Evolutionary conservation across 2,888 invertebrate species (phyloP), one percentile per base, ranked within the genome.

Genomic region (Cosmia trapezina): DNA sequence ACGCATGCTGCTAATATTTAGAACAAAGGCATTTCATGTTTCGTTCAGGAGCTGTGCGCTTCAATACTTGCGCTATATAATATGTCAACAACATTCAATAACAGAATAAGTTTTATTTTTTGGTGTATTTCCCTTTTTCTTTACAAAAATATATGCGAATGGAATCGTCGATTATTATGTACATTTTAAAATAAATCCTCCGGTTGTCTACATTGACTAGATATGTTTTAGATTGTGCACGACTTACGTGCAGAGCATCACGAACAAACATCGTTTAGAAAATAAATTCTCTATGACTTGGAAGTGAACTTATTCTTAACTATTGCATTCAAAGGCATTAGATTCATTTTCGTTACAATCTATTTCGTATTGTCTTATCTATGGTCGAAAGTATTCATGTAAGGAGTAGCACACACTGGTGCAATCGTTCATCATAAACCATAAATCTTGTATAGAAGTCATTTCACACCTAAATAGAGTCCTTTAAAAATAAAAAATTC

Each of bases 291-390:
- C 91, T 93, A 91, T 91, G 86, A 86, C 74, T 91, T 93, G 91
- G 90, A 92, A 85, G 80, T 83, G 89, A 95, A 95, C 93, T 88
- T 93, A 94, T 93, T 88, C 92, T 90, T 94, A 94, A 92, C 95
- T 95, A 95, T 95, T 95, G 95, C 94, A 88, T 93, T 93, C 81
- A 91, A 96, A 95, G 96, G 96, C 96, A 95, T 95, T 91, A 88
- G 89, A 87, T 90, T 86, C 80, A 89, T 90, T 83, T 81, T 78
- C 72, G 64, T 87, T 91, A 90, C 88, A 92, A 89, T 92, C 93
- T 95, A 94, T 95, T 93, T 95, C 92, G 95, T 96, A 96, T 96
- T 96, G 96, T 96, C 96, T 95, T 95, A 95, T 93, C 95, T 95
- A 95, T 95, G 95, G 94, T 95, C 95, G 86, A 94, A 93, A 92